phyloP scores from a whole-genome alignment of 2,888 invertebrate species.

The Hemistola chrysoprasaria region DNA sequence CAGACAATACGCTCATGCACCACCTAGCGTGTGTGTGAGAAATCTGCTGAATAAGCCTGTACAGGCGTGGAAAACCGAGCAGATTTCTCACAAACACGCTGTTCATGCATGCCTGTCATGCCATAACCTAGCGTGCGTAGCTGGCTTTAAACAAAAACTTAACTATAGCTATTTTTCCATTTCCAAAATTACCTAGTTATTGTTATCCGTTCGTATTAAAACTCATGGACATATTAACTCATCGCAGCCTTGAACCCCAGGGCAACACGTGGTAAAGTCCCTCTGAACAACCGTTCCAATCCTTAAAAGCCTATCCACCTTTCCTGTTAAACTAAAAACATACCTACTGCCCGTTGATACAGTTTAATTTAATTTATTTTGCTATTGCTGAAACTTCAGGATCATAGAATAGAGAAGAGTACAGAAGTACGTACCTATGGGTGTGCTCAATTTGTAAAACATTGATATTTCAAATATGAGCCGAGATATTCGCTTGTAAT shows the following conservation, averaged over 20 bases:
- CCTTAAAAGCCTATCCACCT: conserved; percentile 48
- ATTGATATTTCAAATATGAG: conserved; percentile 18
- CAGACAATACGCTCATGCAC: no score
- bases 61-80: no score
- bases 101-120: no score
- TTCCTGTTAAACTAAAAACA: conserved; percentile 38
- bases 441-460: conserved; percentile 28
- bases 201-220: conserved; percentile 7
- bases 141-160: no score
- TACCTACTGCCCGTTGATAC: conserved; percentile 42
- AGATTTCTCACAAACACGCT: no score
- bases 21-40: no score
- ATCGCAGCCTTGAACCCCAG: conserved; percentile 63
- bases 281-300: conserved; percentile 58
- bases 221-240: conserved; percentile 40
- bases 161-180: conserved; percentile 15
- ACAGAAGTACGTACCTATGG: conserved; percentile 15
- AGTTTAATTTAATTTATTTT: conserved; percentile 47
- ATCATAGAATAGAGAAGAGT: conserved; percentile 8
- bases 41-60: no score
- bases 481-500: background rate
- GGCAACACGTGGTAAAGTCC: conserved; percentile 68
- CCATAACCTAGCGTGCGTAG: no score
- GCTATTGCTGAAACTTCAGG: conserved; percentile 28
- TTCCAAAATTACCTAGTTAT: background rate